A percentile compares a stretch with the other conserved stretches of the same genome.
These are phyloP conservation scores for Diabrotica undecimpunctata DNA, from an alignment of 1,140 invertebrate species.

Conservation along the genomic window DNA sequence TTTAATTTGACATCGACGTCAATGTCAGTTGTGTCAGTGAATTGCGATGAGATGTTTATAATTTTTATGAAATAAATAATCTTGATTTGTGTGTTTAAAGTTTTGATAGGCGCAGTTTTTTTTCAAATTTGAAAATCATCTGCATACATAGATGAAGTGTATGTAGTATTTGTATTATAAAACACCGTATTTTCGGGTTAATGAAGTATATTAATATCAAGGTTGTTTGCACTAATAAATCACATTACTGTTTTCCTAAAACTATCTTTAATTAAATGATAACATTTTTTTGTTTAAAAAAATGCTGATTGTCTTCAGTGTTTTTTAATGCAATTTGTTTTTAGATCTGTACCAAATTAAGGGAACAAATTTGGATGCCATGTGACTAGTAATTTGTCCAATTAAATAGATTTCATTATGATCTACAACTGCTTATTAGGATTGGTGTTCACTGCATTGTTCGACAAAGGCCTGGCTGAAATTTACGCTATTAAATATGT, in stretches of 20 bases:
- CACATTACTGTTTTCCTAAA: not conserved
- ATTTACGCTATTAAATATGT: slow-evolving; percentile 37
- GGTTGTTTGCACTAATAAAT: not conserved
- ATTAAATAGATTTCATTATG: slow-evolving; percentile 6
- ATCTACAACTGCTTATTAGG: slow-evolving; percentile 12
- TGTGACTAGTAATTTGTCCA: not conserved
- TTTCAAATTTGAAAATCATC: no score
- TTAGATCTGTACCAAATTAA: no score
- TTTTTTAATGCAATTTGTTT: no score
- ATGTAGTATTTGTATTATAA: no score
- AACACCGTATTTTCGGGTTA: no score
- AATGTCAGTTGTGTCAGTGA: not conserved
- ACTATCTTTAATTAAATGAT: not conserved
- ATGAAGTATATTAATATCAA: not conserved
- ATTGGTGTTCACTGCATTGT: not conserved
- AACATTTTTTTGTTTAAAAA: not conserved
- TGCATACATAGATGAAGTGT: no score
- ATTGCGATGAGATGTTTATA: not conserved
- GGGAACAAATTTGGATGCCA: no score
- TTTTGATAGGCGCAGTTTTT: no score
- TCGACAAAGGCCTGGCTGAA: slow-evolving; percentile 24
- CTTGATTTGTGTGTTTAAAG: no score
- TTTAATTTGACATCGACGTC: no score
- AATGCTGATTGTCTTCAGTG: not conserved
- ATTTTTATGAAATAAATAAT: not conserved